phyloP scores from a whole-genome alignment of 2,888 invertebrate species.

The Formica aserva region DNA sequence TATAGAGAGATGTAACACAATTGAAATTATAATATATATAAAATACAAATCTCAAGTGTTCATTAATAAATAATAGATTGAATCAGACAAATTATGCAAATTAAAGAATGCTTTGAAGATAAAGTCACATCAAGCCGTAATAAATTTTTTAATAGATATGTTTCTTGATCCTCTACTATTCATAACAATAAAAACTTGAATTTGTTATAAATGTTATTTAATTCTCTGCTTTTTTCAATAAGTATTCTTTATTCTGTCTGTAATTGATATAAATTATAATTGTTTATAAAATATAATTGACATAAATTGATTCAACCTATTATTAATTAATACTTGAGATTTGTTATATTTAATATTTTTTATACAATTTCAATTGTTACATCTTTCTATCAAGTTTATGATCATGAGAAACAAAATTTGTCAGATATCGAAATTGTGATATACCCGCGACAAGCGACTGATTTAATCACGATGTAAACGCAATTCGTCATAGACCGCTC shows the following conservation, averaged over 20 bases:
- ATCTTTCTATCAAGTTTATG: neutral
- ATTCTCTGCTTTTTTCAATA: neutral
- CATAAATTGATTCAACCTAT: neutral
- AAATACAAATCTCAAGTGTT: neutral
- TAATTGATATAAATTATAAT: neutral
- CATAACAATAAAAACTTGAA: neutral
- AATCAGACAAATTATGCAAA: neutral
- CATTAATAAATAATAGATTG: neutral
- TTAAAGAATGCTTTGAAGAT: neutral
- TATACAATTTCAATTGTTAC: neutral
- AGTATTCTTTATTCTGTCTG: neutral
- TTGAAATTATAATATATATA: neutral
- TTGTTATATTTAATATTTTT: neutral
- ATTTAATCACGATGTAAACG: constrained; percentile 7
- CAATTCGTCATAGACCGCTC: constrained; percentile 14
- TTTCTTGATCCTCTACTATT: neutral
- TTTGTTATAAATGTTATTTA: neutral
- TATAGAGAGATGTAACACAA: neutral
- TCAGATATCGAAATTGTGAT: neutral
- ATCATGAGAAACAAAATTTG: neutral
- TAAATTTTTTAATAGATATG: neutral
- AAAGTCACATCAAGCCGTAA: neutral
- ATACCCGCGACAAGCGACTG: neutral
- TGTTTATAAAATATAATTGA: neutral
- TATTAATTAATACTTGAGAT: neutral